These are phyloP conservation scores for Spermophilus dauricus DNA, from an alignment of 2,113 vertebrate species.

Conservation along the genomic window DNA sequence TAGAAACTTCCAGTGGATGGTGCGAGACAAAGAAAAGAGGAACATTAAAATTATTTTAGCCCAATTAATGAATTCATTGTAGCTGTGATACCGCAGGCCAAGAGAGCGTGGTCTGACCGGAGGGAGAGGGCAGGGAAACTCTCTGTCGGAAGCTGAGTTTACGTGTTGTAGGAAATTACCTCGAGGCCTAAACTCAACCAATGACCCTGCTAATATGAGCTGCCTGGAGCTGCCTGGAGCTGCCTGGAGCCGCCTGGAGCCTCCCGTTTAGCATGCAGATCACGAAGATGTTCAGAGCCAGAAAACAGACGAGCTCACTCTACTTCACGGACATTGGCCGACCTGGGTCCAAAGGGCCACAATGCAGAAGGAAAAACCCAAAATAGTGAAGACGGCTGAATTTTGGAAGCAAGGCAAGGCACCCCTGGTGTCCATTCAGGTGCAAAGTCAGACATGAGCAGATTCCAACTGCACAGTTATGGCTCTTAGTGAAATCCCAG, in stretches of 20 bases:
- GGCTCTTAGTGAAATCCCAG: neutral
- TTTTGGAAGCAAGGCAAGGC: neutral
- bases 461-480: accelerated
- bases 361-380: neutral
- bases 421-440: neutral
- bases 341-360: neutral
- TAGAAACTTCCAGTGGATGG: neutral
- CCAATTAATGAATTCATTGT: neutral
- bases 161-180: neutral
- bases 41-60: neutral
- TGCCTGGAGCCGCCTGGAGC: too few relatives aligned
- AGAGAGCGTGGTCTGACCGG: neutral
- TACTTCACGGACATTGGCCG: neutral
- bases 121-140: neutral
- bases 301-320: neutral
- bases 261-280: neutral
- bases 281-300: neutral
- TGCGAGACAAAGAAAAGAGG: neutral
- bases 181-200: neutral
- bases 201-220: neutral
- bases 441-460: neutral
- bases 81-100: neutral
- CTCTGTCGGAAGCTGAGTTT: neutral
- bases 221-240: neutral
- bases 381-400: neutral